These are phyloP conservation scores for Mechanitis mazaeus DNA, from an alignment of 2,888 invertebrate genomes.

Conservation along the genomic window DNA sequence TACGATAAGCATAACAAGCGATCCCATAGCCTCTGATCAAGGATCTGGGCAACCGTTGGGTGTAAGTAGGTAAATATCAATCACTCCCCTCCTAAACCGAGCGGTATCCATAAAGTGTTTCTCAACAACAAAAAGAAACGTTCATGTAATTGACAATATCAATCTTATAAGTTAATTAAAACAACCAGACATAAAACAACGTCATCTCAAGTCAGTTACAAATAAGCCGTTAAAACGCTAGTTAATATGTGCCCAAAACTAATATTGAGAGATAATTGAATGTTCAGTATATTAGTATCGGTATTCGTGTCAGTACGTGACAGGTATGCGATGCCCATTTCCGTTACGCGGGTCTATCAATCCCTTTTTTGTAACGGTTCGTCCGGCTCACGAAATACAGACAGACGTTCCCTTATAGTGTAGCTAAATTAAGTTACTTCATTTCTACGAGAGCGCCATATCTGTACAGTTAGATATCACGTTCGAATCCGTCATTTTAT, in stretches of 20 bases:
- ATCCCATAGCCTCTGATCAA: too few relatives aligned
- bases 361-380: conserved; percentile 74
- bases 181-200: conserved; percentile 10
- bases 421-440: conserved; percentile 69
- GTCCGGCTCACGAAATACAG: conserved; percentile 63
- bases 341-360: conserved; percentile 69
- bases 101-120: too few relatives aligned
- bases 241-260: conserved; percentile 50
- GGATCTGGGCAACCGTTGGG: too few relatives aligned
- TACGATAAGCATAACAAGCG: too few relatives aligned
- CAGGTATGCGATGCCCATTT: conserved; percentile 65
- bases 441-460: conserved; percentile 37
- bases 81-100: too few relatives aligned
- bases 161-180: conserved; percentile 29
- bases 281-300: conserved; percentile 58
- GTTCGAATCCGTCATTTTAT: conserved; percentile 45
- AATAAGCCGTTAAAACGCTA: conserved; percentile 40
- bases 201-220: conserved; percentile 35
- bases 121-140: too few relatives aligned
- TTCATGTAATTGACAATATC: conserved; percentile 16
- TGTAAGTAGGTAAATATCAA: too few relatives aligned
- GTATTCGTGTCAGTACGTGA: conserved; percentile 70
- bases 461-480: conserved; percentile 60
- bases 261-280: conserved; percentile 60
- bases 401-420: conserved; percentile 61